A percentile compares a stretch with the other conserved stretches of the same genome.
Evolutionary conservation across 2,888 invertebrate genomes (phyloP).

Genomic region (Lasioglossum leucozonium): DNA sequence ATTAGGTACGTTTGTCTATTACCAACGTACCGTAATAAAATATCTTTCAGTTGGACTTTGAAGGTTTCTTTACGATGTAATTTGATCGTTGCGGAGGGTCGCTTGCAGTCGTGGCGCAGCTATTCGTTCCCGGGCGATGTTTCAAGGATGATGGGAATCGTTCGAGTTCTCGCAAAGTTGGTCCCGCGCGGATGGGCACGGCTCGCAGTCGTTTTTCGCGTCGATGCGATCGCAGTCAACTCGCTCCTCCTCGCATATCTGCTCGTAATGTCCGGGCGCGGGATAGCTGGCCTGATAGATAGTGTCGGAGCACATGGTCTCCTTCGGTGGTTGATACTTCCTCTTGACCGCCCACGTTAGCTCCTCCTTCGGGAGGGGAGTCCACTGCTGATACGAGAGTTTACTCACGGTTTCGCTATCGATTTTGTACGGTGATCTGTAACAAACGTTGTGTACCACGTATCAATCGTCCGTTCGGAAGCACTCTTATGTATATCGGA

Average conservation of each 20-base stretch:
- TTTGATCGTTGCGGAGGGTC: neutral
- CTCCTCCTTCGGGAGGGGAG: conserved; percentile 73
- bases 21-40: conserved; percentile 69
- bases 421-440: conserved; percentile 77
- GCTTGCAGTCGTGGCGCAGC: neutral
- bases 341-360: conserved; percentile 78
- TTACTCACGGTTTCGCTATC: conserved; percentile 81
- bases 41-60: conserved; percentile 60
- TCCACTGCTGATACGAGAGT: conserved; percentile 81
- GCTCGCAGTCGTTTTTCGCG: neutral
- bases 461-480: neutral
- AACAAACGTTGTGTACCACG: neutral
- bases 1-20: conserved; percentile 58
- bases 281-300: conserved; percentile 81
- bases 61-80: conserved; percentile 6
- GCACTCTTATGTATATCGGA: neutral
- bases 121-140: neutral
- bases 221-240: conserved; percentile 22
- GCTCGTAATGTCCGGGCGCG: conserved; percentile 80
- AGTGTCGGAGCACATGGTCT: conserved; percentile 77
- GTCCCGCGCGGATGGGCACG: neutral
- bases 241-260: conserved; percentile 54
- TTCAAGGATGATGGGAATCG: neutral
- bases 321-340: conserved; percentile 75
- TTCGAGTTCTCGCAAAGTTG: neutral